Conservation (phyloP, 1,140 invertebrate species). For the Melipona quadrifasciata region DNA sequence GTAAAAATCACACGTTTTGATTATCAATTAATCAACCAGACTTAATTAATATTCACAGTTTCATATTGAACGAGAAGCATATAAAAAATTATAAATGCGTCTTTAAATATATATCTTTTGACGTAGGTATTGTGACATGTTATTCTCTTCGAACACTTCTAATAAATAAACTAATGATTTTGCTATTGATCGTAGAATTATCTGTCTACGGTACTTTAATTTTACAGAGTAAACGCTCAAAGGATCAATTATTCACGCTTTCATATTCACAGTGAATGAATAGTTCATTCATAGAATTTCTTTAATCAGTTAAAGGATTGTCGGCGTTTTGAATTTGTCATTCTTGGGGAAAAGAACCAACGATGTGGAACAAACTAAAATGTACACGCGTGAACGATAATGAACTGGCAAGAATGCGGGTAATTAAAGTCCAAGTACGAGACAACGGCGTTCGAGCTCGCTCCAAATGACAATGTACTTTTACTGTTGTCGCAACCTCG, state of each 20-base stretch:
- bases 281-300: background rate
- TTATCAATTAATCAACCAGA: background rate
- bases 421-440: conserved; percentile 59
- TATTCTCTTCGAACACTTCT: too few relatives aligned
- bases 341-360: background rate
- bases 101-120: too few relatives aligned
- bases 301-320: background rate
- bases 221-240: too few relatives aligned
- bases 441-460: conserved; percentile 23
- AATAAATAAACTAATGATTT: too few relatives aligned
- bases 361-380: background rate
- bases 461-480: conserved; percentile 45
- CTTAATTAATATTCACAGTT: too few relatives aligned
- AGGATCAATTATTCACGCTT: background rate
- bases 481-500: conserved; percentile 39
- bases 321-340: fast-evolving
- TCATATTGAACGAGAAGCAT: too few relatives aligned
- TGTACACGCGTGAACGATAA: conserved; percentile 7
- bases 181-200: too few relatives aligned
- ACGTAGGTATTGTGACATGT: too few relatives aligned
- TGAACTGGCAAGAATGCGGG: conserved; percentile 52
- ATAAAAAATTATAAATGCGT: too few relatives aligned
- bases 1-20: background rate
- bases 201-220: too few relatives aligned
- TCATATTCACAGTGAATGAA: background rate